A percentile compares a stretch with the other conserved stretches of the same genome.
phyloP scores from a whole-genome alignment of 2,888 invertebrate species.

The Lysandra bellargus region DNA sequence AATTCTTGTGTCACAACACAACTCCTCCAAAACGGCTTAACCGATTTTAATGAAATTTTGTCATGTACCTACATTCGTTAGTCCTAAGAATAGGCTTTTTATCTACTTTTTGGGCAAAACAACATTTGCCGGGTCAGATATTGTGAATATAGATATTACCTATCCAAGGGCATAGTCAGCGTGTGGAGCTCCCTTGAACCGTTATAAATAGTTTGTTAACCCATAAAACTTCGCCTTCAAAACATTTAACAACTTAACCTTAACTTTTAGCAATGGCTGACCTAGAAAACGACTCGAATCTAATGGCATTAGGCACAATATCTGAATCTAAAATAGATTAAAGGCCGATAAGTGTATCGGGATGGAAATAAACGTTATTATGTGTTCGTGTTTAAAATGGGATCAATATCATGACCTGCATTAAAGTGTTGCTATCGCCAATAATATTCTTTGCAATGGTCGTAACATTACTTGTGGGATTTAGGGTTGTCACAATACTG shows the following conservation, averaged over 20 bases:
- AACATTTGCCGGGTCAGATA: no score
- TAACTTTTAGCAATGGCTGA: background rate
- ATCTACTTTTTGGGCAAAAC: no score
- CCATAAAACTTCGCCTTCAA: slow-evolving; percentile 1
- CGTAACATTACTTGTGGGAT: background rate
- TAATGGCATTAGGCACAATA: slow-evolving; percentile 15
- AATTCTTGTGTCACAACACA: no score
- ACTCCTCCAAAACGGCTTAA: no score
- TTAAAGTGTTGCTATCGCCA: slow-evolving; percentile 36
- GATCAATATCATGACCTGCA: slow-evolving; percentile 39
- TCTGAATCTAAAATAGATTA: slow-evolving; percentile 18
- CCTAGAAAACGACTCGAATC: slow-evolving; percentile 3
- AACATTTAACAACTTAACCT: slow-evolving; percentile 6
- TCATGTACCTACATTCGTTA: no score
- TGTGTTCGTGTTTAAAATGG: slow-evolving; percentile 32
- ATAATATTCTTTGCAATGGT: slow-evolving; percentile 15
- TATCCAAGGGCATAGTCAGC: background rate
- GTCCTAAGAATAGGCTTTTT: no score
- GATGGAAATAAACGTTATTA: slow-evolving; percentile 29
- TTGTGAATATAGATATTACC: no score
- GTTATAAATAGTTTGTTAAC: background rate
- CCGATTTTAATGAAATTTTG: no score
- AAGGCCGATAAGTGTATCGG: slow-evolving; percentile 26
- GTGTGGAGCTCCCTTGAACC: background rate
- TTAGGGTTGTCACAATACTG: slow-evolving; percentile 7